phyloP scores from a whole-genome alignment of 2,888 invertebrate genomes.

The Microctonus hyperodae region DNA sequence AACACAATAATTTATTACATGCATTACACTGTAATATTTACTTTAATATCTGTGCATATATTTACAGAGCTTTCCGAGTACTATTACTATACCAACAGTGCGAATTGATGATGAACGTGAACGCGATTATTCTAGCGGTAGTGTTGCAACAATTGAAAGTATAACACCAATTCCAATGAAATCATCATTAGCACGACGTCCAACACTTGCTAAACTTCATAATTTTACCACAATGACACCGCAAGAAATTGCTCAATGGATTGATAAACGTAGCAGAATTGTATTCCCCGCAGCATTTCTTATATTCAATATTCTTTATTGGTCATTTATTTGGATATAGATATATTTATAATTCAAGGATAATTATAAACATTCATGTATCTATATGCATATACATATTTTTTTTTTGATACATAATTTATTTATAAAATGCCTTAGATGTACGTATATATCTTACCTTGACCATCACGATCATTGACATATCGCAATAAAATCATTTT shows the following conservation, averaged over 20 bases:
- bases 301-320: slow-evolving; percentile 80
- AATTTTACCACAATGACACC: slow-evolving; percentile 81
- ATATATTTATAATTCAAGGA: not conserved
- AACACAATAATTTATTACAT: not conserved
- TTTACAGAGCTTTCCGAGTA: slow-evolving; percentile 72
- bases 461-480: slow-evolving; percentile 15
- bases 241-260: slow-evolving; percentile 88
- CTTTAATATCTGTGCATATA: not conserved
- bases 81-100: slow-evolving; percentile 73
- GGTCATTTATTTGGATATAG: slow-evolving; percentile 74
- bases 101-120: slow-evolving; percentile 73
- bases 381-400: not conserved
- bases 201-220: slow-evolving; percentile 56
- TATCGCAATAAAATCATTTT: not conserved
- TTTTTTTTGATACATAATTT: not conserved
- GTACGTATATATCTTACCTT: not conserved
- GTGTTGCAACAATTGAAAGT: slow-evolving; percentile 54
- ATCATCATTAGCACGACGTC: slow-evolving; percentile 54
- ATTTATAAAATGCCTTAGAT: not conserved
- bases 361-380: slow-evolving; percentile 5
- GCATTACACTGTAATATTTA: not conserved
- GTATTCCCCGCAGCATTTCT: slow-evolving; percentile 81
- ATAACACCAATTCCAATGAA: slow-evolving; percentile 44
- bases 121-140: slow-evolving; percentile 52
- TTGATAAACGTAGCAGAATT: slow-evolving; percentile 79